Conservation (phyloP, 2,888 invertebrate species). For the Polydrusus cervinus region DNA sequence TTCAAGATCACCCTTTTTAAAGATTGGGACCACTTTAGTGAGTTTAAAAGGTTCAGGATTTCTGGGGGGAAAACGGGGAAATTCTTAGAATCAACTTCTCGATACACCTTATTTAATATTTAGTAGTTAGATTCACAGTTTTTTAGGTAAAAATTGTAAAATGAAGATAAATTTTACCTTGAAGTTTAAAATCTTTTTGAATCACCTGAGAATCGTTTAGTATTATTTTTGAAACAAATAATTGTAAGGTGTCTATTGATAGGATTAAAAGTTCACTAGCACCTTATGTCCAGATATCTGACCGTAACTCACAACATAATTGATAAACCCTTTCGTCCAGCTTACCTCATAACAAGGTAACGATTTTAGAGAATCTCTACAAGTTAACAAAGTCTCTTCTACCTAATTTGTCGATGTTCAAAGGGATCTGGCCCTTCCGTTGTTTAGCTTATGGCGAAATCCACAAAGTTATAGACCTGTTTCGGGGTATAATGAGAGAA, state of each 20-base stretch:
- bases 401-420: constrained; percentile 40
- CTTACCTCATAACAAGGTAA: constrained; percentile 35
- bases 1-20: too few relatives aligned
- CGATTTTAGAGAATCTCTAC: constrained; percentile 30
- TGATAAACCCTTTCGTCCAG: constrained; percentile 33
- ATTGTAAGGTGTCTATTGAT: not conserved
- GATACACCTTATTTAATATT: too few relatives aligned
- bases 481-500: constrained; percentile 3
- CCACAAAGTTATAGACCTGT: constrained; percentile 22
- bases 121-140: too few relatives aligned
- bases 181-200: too few relatives aligned
- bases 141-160: too few relatives aligned
- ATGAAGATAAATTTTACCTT: too few relatives aligned
- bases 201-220: too few relatives aligned
- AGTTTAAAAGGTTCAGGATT: too few relatives aligned
- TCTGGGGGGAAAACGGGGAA: too few relatives aligned
- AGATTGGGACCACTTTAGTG: too few relatives aligned
- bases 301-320: constrained; percentile 38
- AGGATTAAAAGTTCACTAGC: constrained; percentile 25
- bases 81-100: too few relatives aligned
- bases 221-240: too few relatives aligned
- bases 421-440: constrained; percentile 14
- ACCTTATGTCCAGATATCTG: constrained; percentile 28
- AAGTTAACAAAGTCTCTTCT: constrained; percentile 28
- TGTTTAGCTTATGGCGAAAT: constrained; percentile 26